Conservation (phyloP, 2,888 invertebrate genomes). For the Idaea straminata region DNA sequence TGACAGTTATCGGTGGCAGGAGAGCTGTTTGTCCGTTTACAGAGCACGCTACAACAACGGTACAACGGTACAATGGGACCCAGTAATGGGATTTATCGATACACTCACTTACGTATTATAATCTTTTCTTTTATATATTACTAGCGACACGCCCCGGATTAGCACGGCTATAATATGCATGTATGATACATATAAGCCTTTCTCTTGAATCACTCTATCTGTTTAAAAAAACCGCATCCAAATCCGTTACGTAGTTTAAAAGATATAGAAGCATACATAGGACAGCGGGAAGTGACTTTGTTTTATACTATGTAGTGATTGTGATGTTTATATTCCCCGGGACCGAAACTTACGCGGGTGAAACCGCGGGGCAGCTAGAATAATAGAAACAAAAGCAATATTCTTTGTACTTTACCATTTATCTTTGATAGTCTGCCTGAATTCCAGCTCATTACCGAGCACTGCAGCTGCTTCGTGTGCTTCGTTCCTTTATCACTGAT, state of each 20-base stretch:
- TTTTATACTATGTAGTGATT: too few relatives aligned
- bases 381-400: background rate
- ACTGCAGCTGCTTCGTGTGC: background rate
- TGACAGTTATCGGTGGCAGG: conserved; percentile 30
- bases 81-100: background rate
- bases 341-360: too few relatives aligned
- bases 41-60: background rate
- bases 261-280: too few relatives aligned
- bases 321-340: too few relatives aligned
- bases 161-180: too few relatives aligned
- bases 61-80: background rate
- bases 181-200: too few relatives aligned
- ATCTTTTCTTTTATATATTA: background rate
- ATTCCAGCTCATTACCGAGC: background rate
- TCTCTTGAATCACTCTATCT: too few relatives aligned
- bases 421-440: background rate
- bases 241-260: too few relatives aligned
- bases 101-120: background rate
- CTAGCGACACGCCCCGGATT: too few relatives aligned
- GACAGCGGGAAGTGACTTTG: too few relatives aligned
- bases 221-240: too few relatives aligned
- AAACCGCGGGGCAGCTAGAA: too few relatives aligned
- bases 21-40: conserved; percentile 26
- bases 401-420: background rate
- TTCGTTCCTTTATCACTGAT: background rate